Evolutionary conservation across 2,888 invertebrate genomes (phyloP).

Genomic region (Clepsis dumicolana): DNA sequence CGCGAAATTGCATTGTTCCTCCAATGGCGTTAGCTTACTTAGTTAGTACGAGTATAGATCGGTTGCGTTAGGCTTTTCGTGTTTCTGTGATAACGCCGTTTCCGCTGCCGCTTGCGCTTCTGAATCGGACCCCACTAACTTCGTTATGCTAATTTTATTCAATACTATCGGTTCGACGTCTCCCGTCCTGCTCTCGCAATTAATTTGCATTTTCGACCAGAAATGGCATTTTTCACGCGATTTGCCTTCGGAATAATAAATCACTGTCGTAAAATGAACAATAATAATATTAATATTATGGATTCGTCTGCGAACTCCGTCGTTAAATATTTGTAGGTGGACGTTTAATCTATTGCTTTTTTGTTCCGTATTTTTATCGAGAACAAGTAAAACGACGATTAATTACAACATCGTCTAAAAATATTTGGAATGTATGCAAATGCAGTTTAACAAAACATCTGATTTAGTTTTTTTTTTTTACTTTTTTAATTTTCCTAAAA

Average conservation of each 20-base stretch:
- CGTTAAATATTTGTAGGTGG: background rate
- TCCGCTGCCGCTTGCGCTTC: conserved; percentile 1
- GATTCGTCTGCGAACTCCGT: background rate
- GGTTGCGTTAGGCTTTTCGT: too few relatives aligned
- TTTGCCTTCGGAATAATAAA: conserved; percentile 26
- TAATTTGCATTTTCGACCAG: conserved; percentile 39
- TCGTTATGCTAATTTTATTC: conserved; percentile 42
- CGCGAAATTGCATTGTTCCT: too few relatives aligned
- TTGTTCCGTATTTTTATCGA: too few relatives aligned
- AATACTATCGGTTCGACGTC: conserved; percentile 39
- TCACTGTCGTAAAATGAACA: conserved; percentile 7
- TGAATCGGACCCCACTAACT: background rate
- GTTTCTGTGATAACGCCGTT: background rate
- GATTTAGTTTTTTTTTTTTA: too few relatives aligned
- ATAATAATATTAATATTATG: too few relatives aligned
- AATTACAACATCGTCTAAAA: background rate
- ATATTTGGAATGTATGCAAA: too few relatives aligned
- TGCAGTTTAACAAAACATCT: too few relatives aligned
- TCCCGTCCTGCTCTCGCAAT: conserved; percentile 31
- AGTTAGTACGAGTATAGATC: too few relatives aligned
- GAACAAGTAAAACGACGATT: too few relatives aligned
- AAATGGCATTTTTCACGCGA: conserved; percentile 30
- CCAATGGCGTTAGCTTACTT: too few relatives aligned
- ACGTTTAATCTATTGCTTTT: too few relatives aligned
- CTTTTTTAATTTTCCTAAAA: too few relatives aligned